Conservation (phyloP, 2,888 invertebrate species). For the Phyllotreta striolata region DNA sequence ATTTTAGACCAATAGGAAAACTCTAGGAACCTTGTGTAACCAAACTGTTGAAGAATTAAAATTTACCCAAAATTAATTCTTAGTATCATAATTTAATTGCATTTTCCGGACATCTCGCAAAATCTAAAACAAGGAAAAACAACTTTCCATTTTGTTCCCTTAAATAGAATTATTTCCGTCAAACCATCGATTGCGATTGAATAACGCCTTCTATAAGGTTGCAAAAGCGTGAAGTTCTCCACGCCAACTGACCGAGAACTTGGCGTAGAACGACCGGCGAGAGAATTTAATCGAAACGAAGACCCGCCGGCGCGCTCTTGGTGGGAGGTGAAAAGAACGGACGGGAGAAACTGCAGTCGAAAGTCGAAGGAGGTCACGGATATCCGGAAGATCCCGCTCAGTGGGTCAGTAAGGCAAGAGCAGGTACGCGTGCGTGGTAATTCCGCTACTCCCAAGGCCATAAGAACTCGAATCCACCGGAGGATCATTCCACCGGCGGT, state of each 20-base stretch:
- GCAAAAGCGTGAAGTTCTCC: neutral
- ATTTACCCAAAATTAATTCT: no score
- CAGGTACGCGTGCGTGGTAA: conserved; percentile 44
- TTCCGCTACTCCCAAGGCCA: conserved; percentile 11
- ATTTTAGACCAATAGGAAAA: no score
- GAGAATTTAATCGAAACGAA: conserved; percentile 32
- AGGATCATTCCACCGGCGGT: neutral
- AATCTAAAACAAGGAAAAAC: no score
- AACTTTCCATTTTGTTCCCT: no score
- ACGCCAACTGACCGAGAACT: conserved; percentile 19
- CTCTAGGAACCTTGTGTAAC: no score
- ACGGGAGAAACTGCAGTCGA: conserved; percentile 34
- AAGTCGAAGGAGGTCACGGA: conserved; percentile 50
- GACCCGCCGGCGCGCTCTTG: conserved; percentile 10
- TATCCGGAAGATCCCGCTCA: conserved; percentile 50
- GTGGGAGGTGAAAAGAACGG: conserved; percentile 21
- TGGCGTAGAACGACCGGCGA: conserved; percentile 16
- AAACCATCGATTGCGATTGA: neutral
- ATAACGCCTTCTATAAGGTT: neutral
- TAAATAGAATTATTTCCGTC: no score
- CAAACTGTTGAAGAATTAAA: no score
- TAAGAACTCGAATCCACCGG: neutral
- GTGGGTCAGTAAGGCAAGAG: conserved; percentile 57
- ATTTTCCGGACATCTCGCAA: no score
- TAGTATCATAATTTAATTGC: no score